A percentile compares a stretch with the other conserved stretches of the same genome.
Evolutionary conservation across 2,888 invertebrate species (phyloP).

Genomic region (Allolobophora icterica): DNA sequence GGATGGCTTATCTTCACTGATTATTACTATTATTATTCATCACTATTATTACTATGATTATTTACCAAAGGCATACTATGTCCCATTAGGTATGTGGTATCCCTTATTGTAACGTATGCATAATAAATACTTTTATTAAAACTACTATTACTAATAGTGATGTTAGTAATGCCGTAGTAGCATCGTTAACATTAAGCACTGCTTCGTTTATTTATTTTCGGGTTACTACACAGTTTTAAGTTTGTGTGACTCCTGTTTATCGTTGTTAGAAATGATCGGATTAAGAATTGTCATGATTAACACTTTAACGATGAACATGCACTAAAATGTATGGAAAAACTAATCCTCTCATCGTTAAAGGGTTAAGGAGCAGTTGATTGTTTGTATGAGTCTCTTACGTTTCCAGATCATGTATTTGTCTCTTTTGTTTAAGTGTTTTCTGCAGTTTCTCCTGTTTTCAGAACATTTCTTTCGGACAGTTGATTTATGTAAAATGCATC

Average conservation of each 20-base stretch:
- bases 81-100: not conserved
- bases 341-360: too few species aligned
- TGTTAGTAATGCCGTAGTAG: not conserved
- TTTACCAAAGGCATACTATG: not conserved
- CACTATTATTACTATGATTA: not conserved
- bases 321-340: too few species aligned
- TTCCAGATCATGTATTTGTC: not conserved
- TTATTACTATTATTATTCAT: not conserved
- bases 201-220: not conserved
- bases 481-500: not conserved
- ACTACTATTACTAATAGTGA: not conserved
- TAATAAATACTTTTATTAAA: not conserved
- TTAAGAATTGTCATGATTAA: too few species aligned
- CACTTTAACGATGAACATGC: too few species aligned
- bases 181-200: not conserved
- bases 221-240: not conserved
- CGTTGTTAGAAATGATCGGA: not conserved
- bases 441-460: not conserved
- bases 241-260: too few species aligned
- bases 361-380: not conserved
- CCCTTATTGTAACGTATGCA: not conserved
- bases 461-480: not conserved
- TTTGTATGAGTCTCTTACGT: not conserved
- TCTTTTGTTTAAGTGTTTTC: not conserved
- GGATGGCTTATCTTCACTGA: too few species aligned